Percentiles rank a stretch among this genome's conserved stretches.
Conservation (phyloP, 2,888 invertebrate genomes). For the Sinopyrophorus schimmeli region DNA sequence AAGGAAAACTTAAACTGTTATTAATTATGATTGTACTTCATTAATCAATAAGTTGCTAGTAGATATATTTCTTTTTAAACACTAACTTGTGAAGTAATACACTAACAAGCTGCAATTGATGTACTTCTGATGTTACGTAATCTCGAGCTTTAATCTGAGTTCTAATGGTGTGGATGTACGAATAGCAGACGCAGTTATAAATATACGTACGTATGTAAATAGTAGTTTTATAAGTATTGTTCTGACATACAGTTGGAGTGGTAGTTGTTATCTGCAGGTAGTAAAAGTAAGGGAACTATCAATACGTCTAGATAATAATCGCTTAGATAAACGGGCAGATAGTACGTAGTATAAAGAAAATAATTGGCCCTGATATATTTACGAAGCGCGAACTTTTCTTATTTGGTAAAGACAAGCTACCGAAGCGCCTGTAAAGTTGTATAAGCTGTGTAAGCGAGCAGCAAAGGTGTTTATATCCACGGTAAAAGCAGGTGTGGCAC, state of each 20-base stretch:
- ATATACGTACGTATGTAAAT: too few relatives aligned
- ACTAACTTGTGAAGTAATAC: too few relatives aligned
- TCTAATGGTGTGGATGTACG: too few relatives aligned
- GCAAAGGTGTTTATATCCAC: conserved; percentile 29
- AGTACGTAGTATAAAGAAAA: conserved; percentile 15
- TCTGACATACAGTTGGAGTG: conserved; percentile 1
- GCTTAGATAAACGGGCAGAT: conserved; percentile 9
- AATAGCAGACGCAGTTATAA: too few relatives aligned
- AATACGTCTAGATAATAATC: conserved; percentile 26
- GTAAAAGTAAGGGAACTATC: conserved; percentile 25
- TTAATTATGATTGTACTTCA: too few relatives aligned
- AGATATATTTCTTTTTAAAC: too few relatives aligned
- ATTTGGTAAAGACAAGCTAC: conserved; percentile 35
- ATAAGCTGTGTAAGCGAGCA: conserved; percentile 20
- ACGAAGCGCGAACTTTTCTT: conserved; percentile 19
- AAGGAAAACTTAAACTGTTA: too few relatives aligned
- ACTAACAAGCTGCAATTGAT: too few relatives aligned
- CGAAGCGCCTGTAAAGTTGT: conserved; percentile 26
- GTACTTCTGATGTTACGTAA: too few relatives aligned
- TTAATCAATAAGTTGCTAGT: too few relatives aligned
- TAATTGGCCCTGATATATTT: conserved; percentile 35
- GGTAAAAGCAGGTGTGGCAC: conserved; percentile 30
- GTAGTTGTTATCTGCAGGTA: conserved; percentile 1
- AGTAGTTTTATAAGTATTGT: conserved; percentile 6
- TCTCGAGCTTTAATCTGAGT: too few relatives aligned